Percentiles rank a stretch among this genome's conserved stretches.
These are phyloP conservation scores for Norana najaformis DNA, from an alignment of 2,888 invertebrate genomes.

Conservation along the genomic window DNA sequence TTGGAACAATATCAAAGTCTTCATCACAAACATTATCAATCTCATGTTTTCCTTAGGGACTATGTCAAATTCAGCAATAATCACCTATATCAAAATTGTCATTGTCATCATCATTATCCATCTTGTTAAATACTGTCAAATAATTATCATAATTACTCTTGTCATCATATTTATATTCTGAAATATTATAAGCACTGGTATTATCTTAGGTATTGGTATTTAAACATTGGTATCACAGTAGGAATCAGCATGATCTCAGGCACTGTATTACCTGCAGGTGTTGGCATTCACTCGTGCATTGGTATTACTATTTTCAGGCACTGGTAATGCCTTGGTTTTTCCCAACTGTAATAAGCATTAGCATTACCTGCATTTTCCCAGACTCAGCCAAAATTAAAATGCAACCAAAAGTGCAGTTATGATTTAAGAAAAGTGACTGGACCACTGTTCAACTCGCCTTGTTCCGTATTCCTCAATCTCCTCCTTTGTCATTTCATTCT, in stretches of 20 bases:
- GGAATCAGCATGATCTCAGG: no score
- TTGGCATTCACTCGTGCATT: no score
- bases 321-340: not conserved
- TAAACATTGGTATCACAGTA: no score
- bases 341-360: not conserved
- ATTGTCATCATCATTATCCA: not conserved
- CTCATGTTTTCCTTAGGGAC: not conserved
- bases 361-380: not conserved
- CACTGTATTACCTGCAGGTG: no score
- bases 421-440: not conserved
- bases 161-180: not conserved
- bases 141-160: no score
- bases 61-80: no score
- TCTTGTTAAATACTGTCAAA: no score
- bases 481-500: constrained; percentile 37
- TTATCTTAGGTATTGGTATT: no score
- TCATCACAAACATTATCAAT: not conserved
- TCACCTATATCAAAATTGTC: no score
- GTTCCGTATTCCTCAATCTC: constrained; percentile 36
- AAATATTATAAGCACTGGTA: no score
- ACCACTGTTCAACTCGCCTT: constrained; percentile 20
- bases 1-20: no score
- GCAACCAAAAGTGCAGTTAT: not conserved
- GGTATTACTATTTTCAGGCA: not conserved
- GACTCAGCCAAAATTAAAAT: not conserved